Percentiles rank a stretch among this genome's conserved stretches.
Evolutionary conservation across 2,113 vertebrate species (phyloP).

Genomic region (Cyprinodon brontotheroides): DNA sequence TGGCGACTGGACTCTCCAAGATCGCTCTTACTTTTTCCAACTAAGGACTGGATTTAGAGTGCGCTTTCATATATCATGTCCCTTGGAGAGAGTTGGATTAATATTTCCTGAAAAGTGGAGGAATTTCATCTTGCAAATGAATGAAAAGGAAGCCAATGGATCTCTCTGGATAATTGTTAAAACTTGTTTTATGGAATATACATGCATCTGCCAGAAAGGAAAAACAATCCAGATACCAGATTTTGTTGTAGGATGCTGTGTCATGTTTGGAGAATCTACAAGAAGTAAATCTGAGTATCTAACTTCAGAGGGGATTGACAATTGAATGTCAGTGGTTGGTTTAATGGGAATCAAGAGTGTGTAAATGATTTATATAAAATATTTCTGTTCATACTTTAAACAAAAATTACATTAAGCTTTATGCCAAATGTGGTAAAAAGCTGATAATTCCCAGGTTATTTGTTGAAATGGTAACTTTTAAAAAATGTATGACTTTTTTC

Average conservation of each 20-base stretch:
- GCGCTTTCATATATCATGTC: slow-evolving; percentile 8
- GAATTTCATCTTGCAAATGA: slow-evolving; percentile 40
- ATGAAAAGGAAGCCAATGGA: slow-evolving; percentile 42
- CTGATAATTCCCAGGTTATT: neutral
- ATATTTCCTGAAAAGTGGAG: slow-evolving; percentile 16
- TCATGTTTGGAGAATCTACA: slow-evolving; percentile 28
- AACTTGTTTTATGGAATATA: slow-evolving; percentile 36
- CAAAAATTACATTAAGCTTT: slow-evolving; percentile 25
- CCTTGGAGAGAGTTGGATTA: slow-evolving; percentile 44
- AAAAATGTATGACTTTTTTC: neutral
- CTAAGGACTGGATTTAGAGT: slow-evolving; percentile 31
- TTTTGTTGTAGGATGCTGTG: slow-evolving; percentile 14
- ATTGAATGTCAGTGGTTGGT: slow-evolving; percentile 19
- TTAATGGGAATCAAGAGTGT: neutral
- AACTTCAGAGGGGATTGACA: neutral
- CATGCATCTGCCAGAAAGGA: slow-evolving; percentile 32
- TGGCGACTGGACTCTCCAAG: slow-evolving; percentile 31
- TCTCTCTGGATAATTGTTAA: slow-evolving; percentile 27
- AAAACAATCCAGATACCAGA: slow-evolving; percentile 22
- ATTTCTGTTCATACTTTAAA: neutral
- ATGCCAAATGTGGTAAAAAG: slow-evolving; percentile 14
- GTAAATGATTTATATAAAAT: neutral
- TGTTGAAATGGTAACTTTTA: neutral
- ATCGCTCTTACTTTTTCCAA: slow-evolving; percentile 25
- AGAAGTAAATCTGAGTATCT: slow-evolving; percentile 5